phyloP scores from a whole-genome alignment of 2,113 vertebrate species.

The Blennius ocellaris region DNA sequence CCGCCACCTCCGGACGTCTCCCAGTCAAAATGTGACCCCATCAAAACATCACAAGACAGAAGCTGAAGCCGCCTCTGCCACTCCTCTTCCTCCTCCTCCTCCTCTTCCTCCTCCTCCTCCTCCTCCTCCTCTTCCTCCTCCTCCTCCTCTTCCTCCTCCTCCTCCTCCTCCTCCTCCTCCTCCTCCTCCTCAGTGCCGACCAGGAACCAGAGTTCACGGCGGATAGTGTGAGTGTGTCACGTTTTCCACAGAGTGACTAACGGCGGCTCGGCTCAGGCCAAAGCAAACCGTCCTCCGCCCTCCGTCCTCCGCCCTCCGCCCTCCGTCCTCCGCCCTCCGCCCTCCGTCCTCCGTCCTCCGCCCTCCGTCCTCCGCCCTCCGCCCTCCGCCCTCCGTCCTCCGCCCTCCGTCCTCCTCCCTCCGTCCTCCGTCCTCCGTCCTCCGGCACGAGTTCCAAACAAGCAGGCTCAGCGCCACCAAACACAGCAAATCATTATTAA shows the following conservation, averaged over 20 bases:
- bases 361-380: background rate
- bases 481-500: conserved; percentile 23
- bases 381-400: too few species aligned
- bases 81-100: conserved; percentile 3
- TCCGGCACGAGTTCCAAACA: conserved; percentile 36
- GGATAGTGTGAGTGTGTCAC: conserved; percentile 39
- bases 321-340: background rate
- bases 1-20: too few species aligned
- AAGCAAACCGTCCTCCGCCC: conserved; percentile 27
- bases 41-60: background rate
- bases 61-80: background rate
- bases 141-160: background rate
- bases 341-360: too few species aligned
- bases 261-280: conserved; percentile 31
- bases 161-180: background rate
- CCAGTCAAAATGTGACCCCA: too few species aligned
- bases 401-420: too few species aligned
- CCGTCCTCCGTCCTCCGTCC: background rate
- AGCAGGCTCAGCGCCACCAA: conserved; percentile 27
- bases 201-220: conserved; percentile 18
- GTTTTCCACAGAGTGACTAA: conserved; percentile 59
- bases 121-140: conserved; percentile 6
- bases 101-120: background rate
- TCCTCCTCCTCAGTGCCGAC: conserved; percentile 4
- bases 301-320: background rate